phyloP scores from a whole-genome alignment of 2,797 vertebrate genomes.

The Tokudaia tokunoshimensis region DNA sequence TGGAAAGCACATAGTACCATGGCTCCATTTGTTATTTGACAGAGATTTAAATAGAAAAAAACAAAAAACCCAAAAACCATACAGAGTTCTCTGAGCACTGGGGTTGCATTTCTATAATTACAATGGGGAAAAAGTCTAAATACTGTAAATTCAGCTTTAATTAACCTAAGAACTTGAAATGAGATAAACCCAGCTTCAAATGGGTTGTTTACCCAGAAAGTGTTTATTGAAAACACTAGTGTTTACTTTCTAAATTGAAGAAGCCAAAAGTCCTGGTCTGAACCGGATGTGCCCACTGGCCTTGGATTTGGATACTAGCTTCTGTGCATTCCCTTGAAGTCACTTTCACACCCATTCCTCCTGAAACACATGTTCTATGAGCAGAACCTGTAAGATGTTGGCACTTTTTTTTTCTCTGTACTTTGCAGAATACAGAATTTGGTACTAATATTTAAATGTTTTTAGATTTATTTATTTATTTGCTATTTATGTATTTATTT shows the following conservation, averaged over 20 bases:
- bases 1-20: not conserved
- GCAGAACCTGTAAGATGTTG: not conserved
- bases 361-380: not conserved
- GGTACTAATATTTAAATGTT: not conserved
- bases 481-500: no score
- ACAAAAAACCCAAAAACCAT: not conserved
- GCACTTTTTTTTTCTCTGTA: not conserved
- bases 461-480: not conserved
- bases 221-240: not conserved
- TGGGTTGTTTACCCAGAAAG: not conserved
- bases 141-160: not conserved
- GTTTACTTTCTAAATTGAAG: not conserved
- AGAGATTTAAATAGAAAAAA: not conserved
- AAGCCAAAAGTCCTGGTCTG: not conserved
- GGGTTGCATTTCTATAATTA: conserved; percentile 15
- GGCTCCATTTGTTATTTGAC: not conserved
- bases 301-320: not conserved
- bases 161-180: conserved; percentile 1
- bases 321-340: not conserved
- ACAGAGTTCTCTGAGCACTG: not conserved
- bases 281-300: not conserved
- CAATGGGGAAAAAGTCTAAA: not conserved
- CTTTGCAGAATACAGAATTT: not conserved
- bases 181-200: not conserved
- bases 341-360: not conserved